Evolutionary conservation across 2,888 invertebrate genomes (phyloP), one percentile per base, ranked within the genome.

Genomic region (Synergus laeviventris): DNA sequence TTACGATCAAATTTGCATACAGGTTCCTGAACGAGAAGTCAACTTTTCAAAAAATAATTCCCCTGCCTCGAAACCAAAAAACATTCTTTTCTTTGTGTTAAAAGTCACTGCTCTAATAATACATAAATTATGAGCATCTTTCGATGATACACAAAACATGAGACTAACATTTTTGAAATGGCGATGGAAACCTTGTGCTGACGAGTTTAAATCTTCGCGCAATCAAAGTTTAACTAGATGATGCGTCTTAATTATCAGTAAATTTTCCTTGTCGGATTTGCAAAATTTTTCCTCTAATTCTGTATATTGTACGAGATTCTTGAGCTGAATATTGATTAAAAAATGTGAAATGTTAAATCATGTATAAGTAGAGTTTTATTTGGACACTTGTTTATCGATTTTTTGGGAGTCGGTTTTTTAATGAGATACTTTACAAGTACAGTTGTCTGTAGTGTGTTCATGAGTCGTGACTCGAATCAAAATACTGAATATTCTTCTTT

Each of bases 391-490:
- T 49, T 70, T 70, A 49, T 49, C 24, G 38, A 1, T 45, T 8
- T 70, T 70, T 64, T 16, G 18, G n/a, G n/a, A 70, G 24, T 24
- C 70, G 9, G n/a, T 31, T 45, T 70, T 45, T 49, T 66, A 42
- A 66, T 16, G 36, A 36, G 59, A 24, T 38, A 31, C 24, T 70
- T 70, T 70, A 70, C 45, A 70, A 49, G 70, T 70, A 45, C 31
- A 1, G 70, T 45, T 49, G 49, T 31, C 70, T 24, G 31, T 45
- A 70, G 21, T 70, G n/a, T 31, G 16, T 31, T 70, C 70, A 31
- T 49, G 16, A 70, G 16, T 31, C 70, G 45, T 70, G 70, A 45
- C 31, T 49, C 24, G 70, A 70, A 70, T 70, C 16, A 45, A 45
- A 70, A 49, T 45, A 31, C 14, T 21, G 4, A 70, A 49, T 62